These are phyloP conservation scores for Panagrolaimus sp. DNA, from an alignment of 1,140 invertebrate species.

Conservation along the genomic window DNA sequence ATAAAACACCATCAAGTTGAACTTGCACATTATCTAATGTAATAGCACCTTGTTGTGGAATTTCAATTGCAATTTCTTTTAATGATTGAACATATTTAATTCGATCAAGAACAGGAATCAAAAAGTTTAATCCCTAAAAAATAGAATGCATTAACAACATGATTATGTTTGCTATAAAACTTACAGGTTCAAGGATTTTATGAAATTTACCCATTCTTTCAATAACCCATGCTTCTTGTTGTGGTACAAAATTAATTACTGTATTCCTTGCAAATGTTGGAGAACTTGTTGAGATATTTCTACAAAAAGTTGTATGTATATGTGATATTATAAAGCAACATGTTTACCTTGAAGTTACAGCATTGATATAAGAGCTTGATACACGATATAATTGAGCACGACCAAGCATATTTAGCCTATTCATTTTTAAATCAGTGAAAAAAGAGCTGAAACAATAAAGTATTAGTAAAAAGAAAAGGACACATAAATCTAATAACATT, in stretches of 20 bases:
- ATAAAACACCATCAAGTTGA: conserved; percentile 92
- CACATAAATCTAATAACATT: too few relatives aligned
- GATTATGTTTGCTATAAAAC: conserved; percentile 23
- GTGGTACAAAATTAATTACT: conserved; percentile 91
- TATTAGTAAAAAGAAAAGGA: too few relatives aligned
- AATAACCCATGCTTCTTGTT: conserved; percentile 98
- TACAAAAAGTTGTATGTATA: background rate
- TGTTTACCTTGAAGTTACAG: too few relatives aligned
- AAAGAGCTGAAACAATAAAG: too few relatives aligned
- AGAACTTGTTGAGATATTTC: background rate
- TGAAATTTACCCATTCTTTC: conserved; percentile 79
- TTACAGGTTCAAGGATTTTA: conserved; percentile 42
- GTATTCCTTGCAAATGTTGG: conserved; percentile 67
- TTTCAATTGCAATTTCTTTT: conserved; percentile 98
- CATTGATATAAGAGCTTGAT: too few relatives aligned
- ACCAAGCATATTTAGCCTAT: too few relatives aligned
- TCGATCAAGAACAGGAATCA: conserved; percentile 83
- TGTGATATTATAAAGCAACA: too few relatives aligned
- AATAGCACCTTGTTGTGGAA: conserved; percentile 95
- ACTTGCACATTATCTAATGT: conserved; percentile 79
- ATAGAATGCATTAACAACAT: conserved; percentile 24
- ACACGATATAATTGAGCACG: too few relatives aligned
- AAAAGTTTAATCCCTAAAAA: conserved; percentile 75
- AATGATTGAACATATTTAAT: conserved; percentile 96
- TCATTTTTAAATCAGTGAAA: too few relatives aligned